These are phyloP conservation scores for Chymomyza procnemis DNA, from an alignment of 2,888 invertebrate genomes.

Conservation along the genomic window DNA sequence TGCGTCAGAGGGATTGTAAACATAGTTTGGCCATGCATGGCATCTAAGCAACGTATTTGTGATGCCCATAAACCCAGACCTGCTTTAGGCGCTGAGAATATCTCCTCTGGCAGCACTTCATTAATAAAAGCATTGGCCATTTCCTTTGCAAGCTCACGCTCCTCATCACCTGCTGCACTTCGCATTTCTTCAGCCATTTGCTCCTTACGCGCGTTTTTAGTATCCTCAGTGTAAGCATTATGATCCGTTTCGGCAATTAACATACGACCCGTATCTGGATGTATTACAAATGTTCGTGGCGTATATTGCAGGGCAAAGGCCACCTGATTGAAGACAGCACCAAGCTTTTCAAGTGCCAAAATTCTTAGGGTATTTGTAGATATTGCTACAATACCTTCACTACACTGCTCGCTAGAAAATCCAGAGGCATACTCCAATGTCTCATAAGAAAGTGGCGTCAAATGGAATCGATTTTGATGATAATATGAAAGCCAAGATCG, in stretches of 20 bases:
- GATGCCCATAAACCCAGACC: slow-evolving; percentile 98
- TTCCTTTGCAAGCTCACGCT: slow-evolving; percentile 96
- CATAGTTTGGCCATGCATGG: slow-evolving; percentile 88
- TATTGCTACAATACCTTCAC: slow-evolving; percentile 99
- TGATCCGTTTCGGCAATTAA: slow-evolving; percentile 98
- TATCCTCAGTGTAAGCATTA: slow-evolving; percentile 98
- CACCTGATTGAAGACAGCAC: slow-evolving; percentile 98
- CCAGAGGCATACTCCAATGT: slow-evolving; percentile 98
- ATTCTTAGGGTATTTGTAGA: slow-evolving; percentile 98
- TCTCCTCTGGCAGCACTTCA: slow-evolving; percentile 94
- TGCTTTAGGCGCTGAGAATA: slow-evolving; percentile 97
- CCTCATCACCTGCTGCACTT: slow-evolving; percentile 97
- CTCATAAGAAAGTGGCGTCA: slow-evolving; percentile 97
- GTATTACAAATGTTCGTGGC: slow-evolving; percentile 95
- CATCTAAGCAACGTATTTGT: slow-evolving; percentile 90
- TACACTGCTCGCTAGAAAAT: slow-evolving; percentile 97
- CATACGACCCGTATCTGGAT: slow-evolving; percentile 92
- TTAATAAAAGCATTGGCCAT: slow-evolving; percentile 98
- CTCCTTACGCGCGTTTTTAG: slow-evolving; percentile 91
- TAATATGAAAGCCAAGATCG: slow-evolving; percentile 99
- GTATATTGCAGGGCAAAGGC: slow-evolving; percentile 96
- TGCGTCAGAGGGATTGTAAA: slow-evolving; percentile 91
- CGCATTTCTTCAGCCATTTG: slow-evolving; percentile 99
- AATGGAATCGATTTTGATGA: slow-evolving; percentile 96
- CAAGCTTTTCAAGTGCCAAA: slow-evolving; percentile 97